Conservation (phyloP, 2,888 invertebrate genomes). For the Ectemnius lituratus region DNA sequence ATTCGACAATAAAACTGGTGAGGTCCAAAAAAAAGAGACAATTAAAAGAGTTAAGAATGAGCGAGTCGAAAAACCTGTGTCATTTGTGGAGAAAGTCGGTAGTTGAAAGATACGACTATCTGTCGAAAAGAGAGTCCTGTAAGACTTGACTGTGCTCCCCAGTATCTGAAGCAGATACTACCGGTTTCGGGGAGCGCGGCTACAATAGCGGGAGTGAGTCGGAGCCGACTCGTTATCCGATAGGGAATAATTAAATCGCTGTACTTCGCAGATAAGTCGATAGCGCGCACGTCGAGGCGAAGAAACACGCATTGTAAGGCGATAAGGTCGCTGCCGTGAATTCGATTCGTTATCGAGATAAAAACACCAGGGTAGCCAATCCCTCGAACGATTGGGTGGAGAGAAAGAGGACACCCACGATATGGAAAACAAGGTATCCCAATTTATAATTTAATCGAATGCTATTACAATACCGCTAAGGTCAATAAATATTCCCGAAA, state of each 20-base stretch:
- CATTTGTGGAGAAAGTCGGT: not conserved
- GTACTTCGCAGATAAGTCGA: constrained; percentile 52
- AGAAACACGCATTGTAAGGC: constrained; percentile 41
- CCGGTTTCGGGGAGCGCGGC: constrained; percentile 1
- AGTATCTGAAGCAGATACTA: constrained; percentile 11
- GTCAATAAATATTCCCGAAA: too few species aligned
- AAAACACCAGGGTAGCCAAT: not conserved
- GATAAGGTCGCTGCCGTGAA: constrained; percentile 53
- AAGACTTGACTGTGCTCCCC: not conserved
- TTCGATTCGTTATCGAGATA: constrained; percentile 51
- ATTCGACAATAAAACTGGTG: too few species aligned
- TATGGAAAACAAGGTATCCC: too few species aligned
- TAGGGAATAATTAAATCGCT: constrained; percentile 57
- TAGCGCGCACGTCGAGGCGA: constrained; percentile 19
- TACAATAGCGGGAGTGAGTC: constrained; percentile 22
- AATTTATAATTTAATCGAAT: too few species aligned
- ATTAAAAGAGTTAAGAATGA: too few species aligned
- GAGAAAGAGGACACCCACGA: not conserved
- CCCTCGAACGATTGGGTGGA: not conserved
- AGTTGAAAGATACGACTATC: not conserved
- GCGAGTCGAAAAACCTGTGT: too few species aligned
- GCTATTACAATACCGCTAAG: too few species aligned
- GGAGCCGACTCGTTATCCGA: constrained; percentile 32
- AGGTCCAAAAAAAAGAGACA: too few species aligned
- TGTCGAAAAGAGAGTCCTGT: not conserved